Base-by-base conservation (phyloP, 2,113 vertebrate genomes). In the Esox niger region DNA sequence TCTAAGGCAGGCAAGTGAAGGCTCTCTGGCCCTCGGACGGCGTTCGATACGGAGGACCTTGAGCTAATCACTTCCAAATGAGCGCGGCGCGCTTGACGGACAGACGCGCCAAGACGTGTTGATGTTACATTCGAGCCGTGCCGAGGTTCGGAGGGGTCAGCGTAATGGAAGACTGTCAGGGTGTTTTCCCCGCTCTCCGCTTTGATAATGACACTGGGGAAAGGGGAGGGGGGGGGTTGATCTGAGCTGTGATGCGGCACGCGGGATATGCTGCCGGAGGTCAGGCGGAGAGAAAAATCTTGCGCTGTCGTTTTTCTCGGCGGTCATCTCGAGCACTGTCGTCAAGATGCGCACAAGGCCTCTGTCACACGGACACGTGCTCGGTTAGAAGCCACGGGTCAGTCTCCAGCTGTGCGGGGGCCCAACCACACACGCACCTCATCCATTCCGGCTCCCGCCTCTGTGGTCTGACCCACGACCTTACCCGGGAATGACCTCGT, bases 11-110 rank as follows among this genome's bases (percentile, higher is more conserved):
- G 57, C 76, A 74, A 84, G 81, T 80, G 83, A 85, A 85, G 77
- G 75, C 78, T 83, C 73, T 82, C 77, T 83, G 83, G 82, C 84
- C 80, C 78, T 68, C 52, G 62, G 69, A n/a, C n/a, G n/a, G n/a
- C 79, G 77, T 82, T 71, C 86, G 86, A 86, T 84, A 81, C 71
- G 66, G 23, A 73, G 79, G 84, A 85, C 84, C 86, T 85, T 85
- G 82, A 80, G 76, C 84, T 88, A 86, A 88, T 87, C 81, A 85
- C 84, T 82, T 84, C 68, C 88, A 88, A 84, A 88, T 84, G 84
- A 84, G 82, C 80, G 70, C 82, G 80, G 82, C 63, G 61, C 35
- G 71, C 73, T 79, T 81, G 85, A 87, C 79, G 82, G 76, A 69
- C 80, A 83, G 84, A 86, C 78, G 71, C 82, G 38, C 33, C 80